A percentile compares a stretch with the other conserved stretches of the same genome.
Conservation (phyloP, 2,888 invertebrate species). For the Pollenia griseotomentosa region DNA sequence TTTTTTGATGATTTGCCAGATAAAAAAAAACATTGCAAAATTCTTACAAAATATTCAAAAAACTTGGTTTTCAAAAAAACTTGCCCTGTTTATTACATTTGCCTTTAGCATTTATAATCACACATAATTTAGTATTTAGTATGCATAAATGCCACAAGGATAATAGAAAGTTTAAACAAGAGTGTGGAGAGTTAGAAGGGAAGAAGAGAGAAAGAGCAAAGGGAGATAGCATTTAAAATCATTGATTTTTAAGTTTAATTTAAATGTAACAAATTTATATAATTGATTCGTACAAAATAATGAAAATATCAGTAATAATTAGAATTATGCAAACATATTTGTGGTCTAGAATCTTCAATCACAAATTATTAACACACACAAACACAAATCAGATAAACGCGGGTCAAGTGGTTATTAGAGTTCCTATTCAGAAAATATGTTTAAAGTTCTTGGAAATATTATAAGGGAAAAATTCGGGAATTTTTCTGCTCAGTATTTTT, state of each 20-base stretch:
- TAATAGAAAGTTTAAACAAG: constrained; percentile 22
- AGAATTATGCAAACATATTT: constrained; percentile 48
- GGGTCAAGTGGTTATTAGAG: background rate
- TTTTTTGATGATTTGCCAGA: too few species aligned
- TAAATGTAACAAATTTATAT: constrained; percentile 45
- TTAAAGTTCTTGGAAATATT: too few species aligned
- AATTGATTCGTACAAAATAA: constrained; percentile 48
- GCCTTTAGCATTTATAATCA: constrained; percentile 22
- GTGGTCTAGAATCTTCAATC: constrained; percentile 14
- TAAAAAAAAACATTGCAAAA: too few species aligned
- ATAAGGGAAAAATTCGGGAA: too few species aligned
- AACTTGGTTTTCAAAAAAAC: background rate
- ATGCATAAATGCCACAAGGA: constrained; percentile 44
- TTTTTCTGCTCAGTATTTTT: too few species aligned
- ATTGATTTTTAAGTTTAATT: background rate
- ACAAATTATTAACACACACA: constrained; percentile 25
- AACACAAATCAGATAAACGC: background rate
- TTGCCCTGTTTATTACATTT: background rate
- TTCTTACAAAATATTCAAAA: too few species aligned
- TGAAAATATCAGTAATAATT: constrained; percentile 27
- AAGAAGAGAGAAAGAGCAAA: background rate
- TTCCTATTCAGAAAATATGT: background rate
- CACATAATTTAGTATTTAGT: constrained; percentile 17
- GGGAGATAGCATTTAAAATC: background rate
- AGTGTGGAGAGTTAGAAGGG: background rate